Evolutionary conservation across 2,113 vertebrate genomes (phyloP), one percentile per base, ranked within the genome.

Genomic region (Corapipo altera): DNA sequence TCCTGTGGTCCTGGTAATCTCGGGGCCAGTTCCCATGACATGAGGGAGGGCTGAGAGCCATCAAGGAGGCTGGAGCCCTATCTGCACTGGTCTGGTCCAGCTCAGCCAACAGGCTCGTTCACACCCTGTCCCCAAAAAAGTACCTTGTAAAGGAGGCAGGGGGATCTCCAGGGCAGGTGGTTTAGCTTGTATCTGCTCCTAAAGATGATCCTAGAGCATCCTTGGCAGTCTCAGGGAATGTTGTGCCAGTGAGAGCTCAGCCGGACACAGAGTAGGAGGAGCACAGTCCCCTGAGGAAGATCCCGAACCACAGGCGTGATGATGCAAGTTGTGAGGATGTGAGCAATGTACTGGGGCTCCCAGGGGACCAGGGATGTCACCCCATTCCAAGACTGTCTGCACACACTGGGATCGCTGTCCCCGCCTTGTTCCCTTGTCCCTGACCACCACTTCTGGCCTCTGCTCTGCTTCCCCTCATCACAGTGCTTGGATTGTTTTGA

Each of bases 281-380:
- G 27, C 4, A 1, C 1, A 24, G 11, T 41, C 6, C 17, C 61
- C 13, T 0, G 5, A 35, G 82, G 17, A 30, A 55, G 32, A 27
- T 33, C 61, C 67, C 0, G 2, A 58, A 15, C 12, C 0, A 0
- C 66, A 72, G 71, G 51, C 32, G 10, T 20, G 14, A 26, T 0
- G 6, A 10, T n/a, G 73, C 22, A 46, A 65, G 18, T 55, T n/a
- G 9, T 12, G 41, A 39, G 67, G 89, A 9, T 13, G 58, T 35
- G 54, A 57, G 54, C 30, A 5, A 41, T 7, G 76, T 55, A 12
- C 35, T 2, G 0, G 11, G 5, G 22, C 15, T 91, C 57, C 69
- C 52, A 32, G 32, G 71, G 66, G 14, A 72, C 15, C 3, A 8
- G 14, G 43, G 52, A 6, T 33, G 24, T 46, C 51, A 15, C 41